Percentiles rank a stretch among this genome's conserved stretches.
Conservation (phyloP, 2,797 vertebrate genomes). For the Vireo griseus region DNA sequence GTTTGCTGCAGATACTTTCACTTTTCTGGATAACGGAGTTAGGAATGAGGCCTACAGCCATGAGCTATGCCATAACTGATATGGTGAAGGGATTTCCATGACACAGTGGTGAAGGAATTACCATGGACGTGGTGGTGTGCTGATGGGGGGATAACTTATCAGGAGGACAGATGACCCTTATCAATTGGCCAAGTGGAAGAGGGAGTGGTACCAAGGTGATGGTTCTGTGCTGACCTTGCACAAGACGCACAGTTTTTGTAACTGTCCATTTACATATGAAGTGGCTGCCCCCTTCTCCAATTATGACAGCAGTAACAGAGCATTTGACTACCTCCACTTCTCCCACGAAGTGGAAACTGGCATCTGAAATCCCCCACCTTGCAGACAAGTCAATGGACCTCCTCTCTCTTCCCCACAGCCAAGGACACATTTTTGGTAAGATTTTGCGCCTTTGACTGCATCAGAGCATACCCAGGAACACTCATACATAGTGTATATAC, state of each 20-base stretch:
- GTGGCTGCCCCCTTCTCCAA: background rate
- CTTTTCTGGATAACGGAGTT: background rate
- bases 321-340: background rate
- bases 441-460: background rate
- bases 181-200: background rate
- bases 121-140: background rate
- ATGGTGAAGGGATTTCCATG: background rate
- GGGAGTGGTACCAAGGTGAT: background rate
- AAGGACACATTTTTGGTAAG: background rate
- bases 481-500: rapidly evolving
- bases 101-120: background rate
- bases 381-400: background rate
- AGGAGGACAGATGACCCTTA: background rate
- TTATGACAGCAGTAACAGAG: background rate
- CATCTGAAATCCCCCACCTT: background rate
- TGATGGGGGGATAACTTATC: background rate
- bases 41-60: background rate
- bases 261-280: background rate
- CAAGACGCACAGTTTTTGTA: background rate
- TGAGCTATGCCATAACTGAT: background rate
- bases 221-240: background rate
- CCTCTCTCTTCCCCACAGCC: background rate
- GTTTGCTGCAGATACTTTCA: background rate
- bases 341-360: background rate
- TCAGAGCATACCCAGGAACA: rapidly evolving